Evolutionary conservation across 2,888 invertebrate genomes (phyloP).

Genomic region (Alitta virens): DNA sequence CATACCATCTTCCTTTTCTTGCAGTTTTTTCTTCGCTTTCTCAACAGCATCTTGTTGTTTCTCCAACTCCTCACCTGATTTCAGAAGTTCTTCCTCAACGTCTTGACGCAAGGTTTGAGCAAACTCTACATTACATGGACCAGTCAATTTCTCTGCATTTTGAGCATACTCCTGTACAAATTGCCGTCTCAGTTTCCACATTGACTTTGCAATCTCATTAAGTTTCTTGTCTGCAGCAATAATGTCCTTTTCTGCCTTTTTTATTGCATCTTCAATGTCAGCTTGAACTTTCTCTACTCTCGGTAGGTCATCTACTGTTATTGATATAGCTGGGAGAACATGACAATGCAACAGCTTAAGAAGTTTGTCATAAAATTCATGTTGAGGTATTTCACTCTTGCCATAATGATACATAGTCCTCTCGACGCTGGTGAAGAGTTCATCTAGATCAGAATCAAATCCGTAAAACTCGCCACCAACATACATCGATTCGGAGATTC

Average conservation of each 20-base stretch:
- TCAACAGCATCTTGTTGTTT: slow-evolving; percentile 33
- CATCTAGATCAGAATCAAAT: slow-evolving; percentile 41
- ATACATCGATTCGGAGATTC: slow-evolving; percentile 25
- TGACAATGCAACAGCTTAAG: slow-evolving; percentile 42
- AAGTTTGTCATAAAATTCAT: slow-evolving; percentile 24
- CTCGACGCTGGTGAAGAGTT: slow-evolving; percentile 32
- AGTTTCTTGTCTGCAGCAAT: slow-evolving; percentile 9
- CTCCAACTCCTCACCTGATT: slow-evolving; percentile 31
- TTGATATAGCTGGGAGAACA: slow-evolving; percentile 40
- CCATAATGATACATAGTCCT: slow-evolving; percentile 13
- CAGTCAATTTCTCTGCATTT: not conserved
- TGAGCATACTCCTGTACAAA: slow-evolving; percentile 9
- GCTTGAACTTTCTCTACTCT: slow-evolving; percentile 24
- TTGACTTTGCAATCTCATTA: slow-evolving; percentile 4
- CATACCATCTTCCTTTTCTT: not conserved
- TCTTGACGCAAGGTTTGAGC: slow-evolving; percentile 21
- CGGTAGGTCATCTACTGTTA: slow-evolving; percentile 32
- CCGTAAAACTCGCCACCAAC: slow-evolving; percentile 36
- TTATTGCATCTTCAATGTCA: not conserved
- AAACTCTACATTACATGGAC: slow-evolving; percentile 6
- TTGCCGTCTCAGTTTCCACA: slow-evolving; percentile 13
- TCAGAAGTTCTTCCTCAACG: slow-evolving; percentile 36
- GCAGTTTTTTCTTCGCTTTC: slow-evolving; percentile 21
- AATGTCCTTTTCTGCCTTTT: slow-evolving; percentile 1
- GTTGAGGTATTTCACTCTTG: slow-evolving; percentile 8